A percentile compares a stretch with the other conserved stretches of the same genome.
phyloP scores from a whole-genome alignment of 1,140 invertebrate species.

The Diorhabda sublineata region DNA sequence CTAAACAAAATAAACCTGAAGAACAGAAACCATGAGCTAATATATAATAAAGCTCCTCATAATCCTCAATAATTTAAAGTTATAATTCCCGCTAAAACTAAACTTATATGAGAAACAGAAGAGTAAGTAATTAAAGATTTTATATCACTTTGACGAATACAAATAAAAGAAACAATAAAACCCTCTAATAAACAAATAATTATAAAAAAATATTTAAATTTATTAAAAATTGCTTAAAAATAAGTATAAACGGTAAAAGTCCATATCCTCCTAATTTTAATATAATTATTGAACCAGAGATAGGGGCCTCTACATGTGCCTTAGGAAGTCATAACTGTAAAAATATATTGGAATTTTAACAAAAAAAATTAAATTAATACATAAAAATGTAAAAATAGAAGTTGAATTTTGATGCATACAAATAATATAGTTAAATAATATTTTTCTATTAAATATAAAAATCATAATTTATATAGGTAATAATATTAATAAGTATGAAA shows the following conservation, averaged over 20 bases:
- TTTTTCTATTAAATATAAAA: slow-evolving; percentile 50
- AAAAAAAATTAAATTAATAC: slow-evolving; percentile 58
- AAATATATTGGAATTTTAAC: slow-evolving; percentile 67
- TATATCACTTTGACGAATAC: slow-evolving; percentile 57
- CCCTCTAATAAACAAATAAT: slow-evolving; percentile 54
- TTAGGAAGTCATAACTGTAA: slow-evolving; percentile 67
- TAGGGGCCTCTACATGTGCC: slow-evolving; percentile 69
- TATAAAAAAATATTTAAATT: slow-evolving; percentile 49
- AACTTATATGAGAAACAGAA: slow-evolving; percentile 54
- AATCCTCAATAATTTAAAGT: slow-evolving; percentile 51
- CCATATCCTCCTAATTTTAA: slow-evolving; percentile 66
- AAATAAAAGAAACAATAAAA: slow-evolving; percentile 54
- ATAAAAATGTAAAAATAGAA: slow-evolving; percentile 52
- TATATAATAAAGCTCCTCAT: slow-evolving; percentile 59
- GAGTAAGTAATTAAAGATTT: slow-evolving; percentile 36
- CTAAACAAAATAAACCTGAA: slow-evolving; percentile 38
- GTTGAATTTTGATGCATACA: slow-evolving; percentile 47
- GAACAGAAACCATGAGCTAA: slow-evolving; percentile 50
- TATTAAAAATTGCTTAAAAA: slow-evolving; percentile 47
- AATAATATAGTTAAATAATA: slow-evolving; percentile 49
- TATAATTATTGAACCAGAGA: slow-evolving; percentile 66
- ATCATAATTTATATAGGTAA: slow-evolving; percentile 56
- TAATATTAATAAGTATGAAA: slow-evolving; percentile 60
- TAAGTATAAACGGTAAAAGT: slow-evolving; percentile 52
- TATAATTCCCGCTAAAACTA: slow-evolving; percentile 49